Percentiles rank a stretch among this genome's conserved stretches.
Evolutionary conservation across 2,888 invertebrate genomes (phyloP).

Genomic region (Balanococcus diminutus): DNA sequence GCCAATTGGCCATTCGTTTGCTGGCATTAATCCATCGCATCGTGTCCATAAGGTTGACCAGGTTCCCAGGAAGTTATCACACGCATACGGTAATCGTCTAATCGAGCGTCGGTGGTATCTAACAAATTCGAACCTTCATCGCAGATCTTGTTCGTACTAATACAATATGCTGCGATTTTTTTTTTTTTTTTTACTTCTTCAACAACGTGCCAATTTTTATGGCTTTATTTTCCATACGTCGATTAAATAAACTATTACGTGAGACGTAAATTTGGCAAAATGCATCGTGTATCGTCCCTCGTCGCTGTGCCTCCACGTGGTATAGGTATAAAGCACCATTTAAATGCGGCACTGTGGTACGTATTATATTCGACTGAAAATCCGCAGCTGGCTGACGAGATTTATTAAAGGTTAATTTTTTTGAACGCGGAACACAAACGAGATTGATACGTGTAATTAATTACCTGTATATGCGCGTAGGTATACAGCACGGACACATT

Average conservation of each 20-base stretch:
- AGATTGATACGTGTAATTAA: neutral
- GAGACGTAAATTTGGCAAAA: neutral
- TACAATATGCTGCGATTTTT: neutral
- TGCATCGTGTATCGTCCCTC: neutral
- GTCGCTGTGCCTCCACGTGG: too few species aligned
- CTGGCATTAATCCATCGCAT: neutral
- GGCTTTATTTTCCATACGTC: neutral
- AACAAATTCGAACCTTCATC: neutral
- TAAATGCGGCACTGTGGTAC: neutral
- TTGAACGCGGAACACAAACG: neutral
- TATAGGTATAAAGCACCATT: neutral
- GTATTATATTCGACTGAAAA: too few species aligned
- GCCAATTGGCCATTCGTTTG: neutral
- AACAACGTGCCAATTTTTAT: neutral
- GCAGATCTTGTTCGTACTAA: neutral
- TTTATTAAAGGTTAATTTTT: slow-evolving; percentile 15
- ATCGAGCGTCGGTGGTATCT: neutral
- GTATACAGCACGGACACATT: neutral
- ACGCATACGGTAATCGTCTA: too few species aligned
- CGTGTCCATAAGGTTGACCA: neutral
- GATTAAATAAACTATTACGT: neutral
- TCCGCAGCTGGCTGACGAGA: neutral
- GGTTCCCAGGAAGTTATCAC: neutral
- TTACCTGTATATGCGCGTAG: neutral
- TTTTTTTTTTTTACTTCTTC: too few species aligned